A percentile compares a stretch with the other conserved stretches of the same genome.
Conservation (phyloP, 2,797 vertebrate genomes). For the Urophycis tenuis region DNA sequence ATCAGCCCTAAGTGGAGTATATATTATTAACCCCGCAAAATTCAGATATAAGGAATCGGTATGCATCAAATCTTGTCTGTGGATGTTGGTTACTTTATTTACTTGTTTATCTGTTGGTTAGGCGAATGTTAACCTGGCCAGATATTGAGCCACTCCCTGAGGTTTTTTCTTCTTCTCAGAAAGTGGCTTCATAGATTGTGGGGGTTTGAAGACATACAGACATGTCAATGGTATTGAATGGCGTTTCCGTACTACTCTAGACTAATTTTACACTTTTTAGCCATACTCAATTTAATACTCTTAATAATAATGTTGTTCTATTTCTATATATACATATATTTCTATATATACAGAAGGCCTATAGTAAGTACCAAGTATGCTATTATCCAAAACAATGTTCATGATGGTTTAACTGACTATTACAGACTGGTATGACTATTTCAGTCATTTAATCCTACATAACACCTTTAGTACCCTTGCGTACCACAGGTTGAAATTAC, state of each 20-base stretch:
- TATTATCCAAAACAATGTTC: not conserved
- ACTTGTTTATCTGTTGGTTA: not conserved
- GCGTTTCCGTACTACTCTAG: not conserved
- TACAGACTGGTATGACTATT: no score
- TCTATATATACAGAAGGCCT: no score
- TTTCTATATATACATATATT: not conserved
- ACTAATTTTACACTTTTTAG: not conserved
- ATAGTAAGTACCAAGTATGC: not conserved
- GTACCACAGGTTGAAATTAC: no score
- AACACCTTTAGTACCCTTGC: no score
- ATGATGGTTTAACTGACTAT: no score
- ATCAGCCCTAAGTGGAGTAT: not conserved
- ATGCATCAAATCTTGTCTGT: not conserved
- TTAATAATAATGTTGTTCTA: not conserved
- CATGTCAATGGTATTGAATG: not conserved
- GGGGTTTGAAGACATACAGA: not conserved
- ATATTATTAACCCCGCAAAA: not conserved
- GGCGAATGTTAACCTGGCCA: not conserved
- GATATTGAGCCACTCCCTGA: not conserved
- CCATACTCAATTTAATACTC: not conserved
- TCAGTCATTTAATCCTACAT: no score
- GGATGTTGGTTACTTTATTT: no score
- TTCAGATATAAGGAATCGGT: not conserved
- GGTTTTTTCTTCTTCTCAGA: not conserved
- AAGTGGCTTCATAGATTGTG: not conserved